phyloP scores from a whole-genome alignment of 1,140 invertebrate genomes.

The Brachionus manjavacas region DNA sequence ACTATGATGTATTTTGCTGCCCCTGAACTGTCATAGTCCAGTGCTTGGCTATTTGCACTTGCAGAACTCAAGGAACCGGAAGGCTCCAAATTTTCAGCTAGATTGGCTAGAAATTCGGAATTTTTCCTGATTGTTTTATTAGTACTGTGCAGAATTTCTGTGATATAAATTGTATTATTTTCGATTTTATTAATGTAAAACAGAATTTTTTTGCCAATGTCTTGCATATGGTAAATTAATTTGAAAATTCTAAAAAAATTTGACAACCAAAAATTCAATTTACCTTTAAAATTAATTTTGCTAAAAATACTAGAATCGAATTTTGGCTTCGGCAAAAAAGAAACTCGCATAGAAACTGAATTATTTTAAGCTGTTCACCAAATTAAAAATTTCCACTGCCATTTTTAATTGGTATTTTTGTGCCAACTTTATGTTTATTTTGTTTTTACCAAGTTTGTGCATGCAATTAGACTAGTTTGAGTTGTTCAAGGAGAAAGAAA shows the following conservation, averaged over 20 bases:
- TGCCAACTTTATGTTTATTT: too few relatives aligned
- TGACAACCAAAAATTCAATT: not conserved
- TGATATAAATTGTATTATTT: conserved; percentile 16
- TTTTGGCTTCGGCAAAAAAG: too few relatives aligned
- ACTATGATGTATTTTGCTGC: conserved; percentile 32
- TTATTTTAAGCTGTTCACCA: too few relatives aligned
- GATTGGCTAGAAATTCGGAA: not conserved
- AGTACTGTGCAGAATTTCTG: not conserved
- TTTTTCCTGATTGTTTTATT: not conserved
- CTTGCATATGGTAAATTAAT: too few relatives aligned
- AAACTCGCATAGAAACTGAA: too few relatives aligned
- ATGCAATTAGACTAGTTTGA: too few relatives aligned
- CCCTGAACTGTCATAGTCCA: conserved; percentile 19
- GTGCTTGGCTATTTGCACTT: not conserved
- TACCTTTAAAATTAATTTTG: not conserved
- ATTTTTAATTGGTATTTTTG: too few relatives aligned
- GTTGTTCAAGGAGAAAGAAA: too few relatives aligned
- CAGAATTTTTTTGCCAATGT: conserved; percentile 12
- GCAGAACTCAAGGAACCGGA: not conserved
- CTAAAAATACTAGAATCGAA: too few relatives aligned
- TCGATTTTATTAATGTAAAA: conserved; percentile 29
- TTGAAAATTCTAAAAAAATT: too few relatives aligned
- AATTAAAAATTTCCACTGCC: too few relatives aligned
- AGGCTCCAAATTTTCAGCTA: not conserved
- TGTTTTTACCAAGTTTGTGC: too few relatives aligned